Evolutionary conservation across 1,140 invertebrate genomes (phyloP).

Genomic region (Saccostrea cuccullata): DNA sequence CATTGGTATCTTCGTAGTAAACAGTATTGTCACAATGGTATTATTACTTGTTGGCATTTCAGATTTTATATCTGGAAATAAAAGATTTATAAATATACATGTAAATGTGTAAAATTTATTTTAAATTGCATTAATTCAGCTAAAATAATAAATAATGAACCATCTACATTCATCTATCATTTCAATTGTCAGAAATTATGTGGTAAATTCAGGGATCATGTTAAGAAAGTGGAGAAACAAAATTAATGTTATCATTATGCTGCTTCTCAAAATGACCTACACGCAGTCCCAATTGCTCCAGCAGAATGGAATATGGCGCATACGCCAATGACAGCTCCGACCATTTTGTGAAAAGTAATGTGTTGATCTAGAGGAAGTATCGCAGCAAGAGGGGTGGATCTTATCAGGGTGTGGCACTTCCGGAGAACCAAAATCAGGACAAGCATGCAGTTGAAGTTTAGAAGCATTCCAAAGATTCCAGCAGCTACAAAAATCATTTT

Average conservation of each 20-base stretch:
- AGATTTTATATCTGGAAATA: neutral
- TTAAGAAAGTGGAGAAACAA: too few relatives aligned
- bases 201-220: too few relatives aligned
- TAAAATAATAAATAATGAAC: too few relatives aligned
- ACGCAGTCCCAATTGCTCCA: conserved; percentile 66
- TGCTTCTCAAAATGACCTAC: too few relatives aligned
- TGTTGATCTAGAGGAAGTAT: conserved; percentile 93
- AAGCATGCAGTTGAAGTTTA: conserved; percentile 95
- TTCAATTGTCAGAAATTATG: too few relatives aligned
- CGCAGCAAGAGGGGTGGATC: conserved; percentile 85
- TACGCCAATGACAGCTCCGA: conserved; percentile 88
- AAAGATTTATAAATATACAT: too few relatives aligned
- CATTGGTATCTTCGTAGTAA: conserved; percentile 86
- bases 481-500: neutral
- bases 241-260: too few relatives aligned
- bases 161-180: too few relatives aligned
- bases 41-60: neutral
- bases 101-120: too few relatives aligned
- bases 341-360: conserved; percentile 94
- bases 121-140: too few relatives aligned
- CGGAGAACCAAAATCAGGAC: conserved; percentile 92
- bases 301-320: conserved; percentile 89
- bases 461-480: conserved; percentile 79
- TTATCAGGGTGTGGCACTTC: conserved; percentile 89
- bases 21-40: conserved; percentile 85